These are phyloP conservation scores for Bradypodion pumilum DNA, from an alignment of 2,797 vertebrate genomes.

Conservation along the genomic window DNA sequence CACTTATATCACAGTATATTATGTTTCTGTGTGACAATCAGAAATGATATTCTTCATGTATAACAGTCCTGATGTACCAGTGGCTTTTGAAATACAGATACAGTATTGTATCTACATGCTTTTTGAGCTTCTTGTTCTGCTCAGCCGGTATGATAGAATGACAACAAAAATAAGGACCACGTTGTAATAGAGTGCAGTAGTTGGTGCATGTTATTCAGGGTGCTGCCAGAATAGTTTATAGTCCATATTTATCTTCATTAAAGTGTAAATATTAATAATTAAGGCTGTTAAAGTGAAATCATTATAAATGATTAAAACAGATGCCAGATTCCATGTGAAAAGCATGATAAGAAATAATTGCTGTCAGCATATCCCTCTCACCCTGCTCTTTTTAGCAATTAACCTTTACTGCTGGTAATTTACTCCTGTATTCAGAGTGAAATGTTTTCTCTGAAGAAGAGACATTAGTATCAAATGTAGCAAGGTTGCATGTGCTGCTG, in stretches of 20 bases:
- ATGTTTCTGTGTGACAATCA: background rate
- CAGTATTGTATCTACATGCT: slow-evolving; percentile 12
- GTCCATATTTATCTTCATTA: slow-evolving; percentile 66
- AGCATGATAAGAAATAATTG: slow-evolving; percentile 35
- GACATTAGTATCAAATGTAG: slow-evolving; percentile 30
- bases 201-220: slow-evolving; percentile 36
- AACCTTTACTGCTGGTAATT: slow-evolving; percentile 54
- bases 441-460: slow-evolving; percentile 30
- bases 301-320: slow-evolving; percentile 52
- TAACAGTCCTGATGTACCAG: slow-evolving; percentile 26
- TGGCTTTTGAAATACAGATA: slow-evolving; percentile 29
- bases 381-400: slow-evolving; percentile 40
- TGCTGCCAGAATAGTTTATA: slow-evolving; percentile 44
- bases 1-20: background rate
- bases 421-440: slow-evolving; percentile 28
- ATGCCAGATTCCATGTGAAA: slow-evolving; percentile 52
- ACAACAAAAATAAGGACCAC: slow-evolving; percentile 42
- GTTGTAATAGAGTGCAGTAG: slow-evolving; percentile 36
- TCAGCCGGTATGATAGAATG: slow-evolving; percentile 41
- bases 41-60: background rate
- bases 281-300: slow-evolving; percentile 48
- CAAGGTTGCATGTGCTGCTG: background rate
- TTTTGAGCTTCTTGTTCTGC: slow-evolving; percentile 53
- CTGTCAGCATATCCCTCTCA: slow-evolving; percentile 1
- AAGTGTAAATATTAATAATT: slow-evolving; percentile 65